phyloP scores from a whole-genome alignment of 2,113 vertebrate species.

The Noctilio leporinus region DNA sequence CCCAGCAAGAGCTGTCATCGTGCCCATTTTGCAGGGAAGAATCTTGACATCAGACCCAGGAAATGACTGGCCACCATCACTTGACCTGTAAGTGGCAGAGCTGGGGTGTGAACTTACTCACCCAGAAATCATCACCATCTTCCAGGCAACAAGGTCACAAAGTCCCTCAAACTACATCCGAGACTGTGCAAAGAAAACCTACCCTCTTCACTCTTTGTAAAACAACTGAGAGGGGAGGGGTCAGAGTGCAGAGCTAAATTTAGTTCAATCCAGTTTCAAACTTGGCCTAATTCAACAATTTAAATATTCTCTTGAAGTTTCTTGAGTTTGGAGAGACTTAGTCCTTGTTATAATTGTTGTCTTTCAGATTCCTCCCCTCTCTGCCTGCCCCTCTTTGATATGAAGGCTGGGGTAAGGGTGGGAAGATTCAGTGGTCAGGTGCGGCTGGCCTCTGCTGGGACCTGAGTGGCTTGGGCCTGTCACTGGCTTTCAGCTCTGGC shows the following conservation, averaged over 20 bases:
- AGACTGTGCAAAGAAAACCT: background rate
- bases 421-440: background rate
- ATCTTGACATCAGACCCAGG: background rate
- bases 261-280: background rate
- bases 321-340: background rate
- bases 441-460: background rate
- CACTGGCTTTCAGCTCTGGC: background rate
- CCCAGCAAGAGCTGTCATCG: background rate
- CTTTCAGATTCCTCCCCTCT: background rate
- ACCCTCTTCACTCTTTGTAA: background rate
- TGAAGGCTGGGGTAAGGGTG: accelerated
- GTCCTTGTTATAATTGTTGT: background rate
- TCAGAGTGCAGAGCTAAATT: background rate
- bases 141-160: background rate
- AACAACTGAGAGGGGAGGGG: background rate
- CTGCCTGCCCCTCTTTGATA: background rate
- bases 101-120: background rate
- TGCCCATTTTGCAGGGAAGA: background rate
- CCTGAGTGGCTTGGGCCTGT: background rate
- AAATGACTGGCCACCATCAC: background rate
- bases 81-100: background rate
- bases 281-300: background rate
- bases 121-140: background rate
- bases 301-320: background rate
- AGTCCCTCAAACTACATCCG: background rate